phyloP scores from a whole-genome alignment of 2,113 vertebrate species.

The Jaculus jaculus region DNA sequence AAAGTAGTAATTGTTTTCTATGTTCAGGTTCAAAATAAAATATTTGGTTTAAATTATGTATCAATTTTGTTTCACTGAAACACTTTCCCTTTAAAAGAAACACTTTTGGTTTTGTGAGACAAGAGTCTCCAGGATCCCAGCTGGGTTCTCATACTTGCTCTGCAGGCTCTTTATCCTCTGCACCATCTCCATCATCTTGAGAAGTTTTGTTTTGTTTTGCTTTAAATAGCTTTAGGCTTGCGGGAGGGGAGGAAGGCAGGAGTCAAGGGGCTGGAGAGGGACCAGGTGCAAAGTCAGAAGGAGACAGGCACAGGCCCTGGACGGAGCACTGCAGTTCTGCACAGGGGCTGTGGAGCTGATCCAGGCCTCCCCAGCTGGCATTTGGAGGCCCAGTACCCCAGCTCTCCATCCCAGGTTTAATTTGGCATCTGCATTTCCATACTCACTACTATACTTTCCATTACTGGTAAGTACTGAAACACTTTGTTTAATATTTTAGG shows the following conservation, averaged over 20 bases:
- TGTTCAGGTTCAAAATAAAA: too few species aligned
- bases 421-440: neutral
- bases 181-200: neutral
- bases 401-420: neutral
- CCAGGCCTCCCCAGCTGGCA: too few species aligned
- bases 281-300: too few species aligned
- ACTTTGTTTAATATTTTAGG: neutral
- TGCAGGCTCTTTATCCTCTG: neutral
- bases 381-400: fast-evolving
- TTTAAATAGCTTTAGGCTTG: neutral
- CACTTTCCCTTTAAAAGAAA: too few species aligned
- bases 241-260: too few species aligned
- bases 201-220: neutral
- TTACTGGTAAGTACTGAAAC: neutral
- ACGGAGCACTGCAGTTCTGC: too few species aligned
- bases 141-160: neutral
- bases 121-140: neutral
- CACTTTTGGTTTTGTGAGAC: too few species aligned
- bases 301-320: neutral
- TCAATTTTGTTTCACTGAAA: too few species aligned
- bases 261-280: fast-evolving
- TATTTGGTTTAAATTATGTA: too few species aligned
- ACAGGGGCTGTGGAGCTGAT: too few species aligned
- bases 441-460: neutral
- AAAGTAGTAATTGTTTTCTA: too few species aligned